A percentile compares a stretch with the other conserved stretches of the same genome.
Conservation (phyloP, 1,140 invertebrate genomes). For the Kradibia gibbosae region DNA sequence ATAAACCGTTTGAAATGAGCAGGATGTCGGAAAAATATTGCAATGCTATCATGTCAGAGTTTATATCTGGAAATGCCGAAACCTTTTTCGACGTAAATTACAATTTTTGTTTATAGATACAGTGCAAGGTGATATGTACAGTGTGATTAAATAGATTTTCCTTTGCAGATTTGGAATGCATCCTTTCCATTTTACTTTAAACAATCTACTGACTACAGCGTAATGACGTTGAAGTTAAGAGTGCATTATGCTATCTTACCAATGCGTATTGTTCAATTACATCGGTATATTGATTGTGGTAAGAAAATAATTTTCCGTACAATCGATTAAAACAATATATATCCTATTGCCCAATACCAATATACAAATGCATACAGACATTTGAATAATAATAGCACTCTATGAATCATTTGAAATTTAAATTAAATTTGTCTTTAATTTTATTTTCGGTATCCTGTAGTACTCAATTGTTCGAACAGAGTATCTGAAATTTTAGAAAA, state of each 20-base stretch:
- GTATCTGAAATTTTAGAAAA: slow-evolving; percentile 50
- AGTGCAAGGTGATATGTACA: background rate
- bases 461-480: background rate
- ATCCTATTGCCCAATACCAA: background rate
- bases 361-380: background rate
- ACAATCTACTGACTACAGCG: slow-evolving; percentile 54
- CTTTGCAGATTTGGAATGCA: slow-evolving; percentile 56
- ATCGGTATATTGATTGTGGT: slow-evolving; percentile 46
- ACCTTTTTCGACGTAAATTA: slow-evolving; percentile 58
- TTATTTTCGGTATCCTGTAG: slow-evolving; percentile 2
- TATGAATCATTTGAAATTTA: background rate
- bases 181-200: slow-evolving; percentile 51
- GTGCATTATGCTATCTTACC: slow-evolving; percentile 58
- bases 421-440: background rate
- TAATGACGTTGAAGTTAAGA: slow-evolving; percentile 58
- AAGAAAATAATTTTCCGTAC: background rate
- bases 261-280: slow-evolving; percentile 46
- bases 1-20: background rate
- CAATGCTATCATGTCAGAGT: slow-evolving; percentile 48
- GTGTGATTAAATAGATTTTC: background rate
- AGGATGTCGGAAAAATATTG: slow-evolving; percentile 21
- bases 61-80: slow-evolving; percentile 51
- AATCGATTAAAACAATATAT: slow-evolving; percentile 16
- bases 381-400: background rate
- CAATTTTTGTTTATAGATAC: slow-evolving; percentile 17